Percentiles rank a stretch among this genome's conserved stretches.
Evolutionary conservation across 2,113 vertebrate species (phyloP).

Genomic region (Hiodon tergisus): DNA sequence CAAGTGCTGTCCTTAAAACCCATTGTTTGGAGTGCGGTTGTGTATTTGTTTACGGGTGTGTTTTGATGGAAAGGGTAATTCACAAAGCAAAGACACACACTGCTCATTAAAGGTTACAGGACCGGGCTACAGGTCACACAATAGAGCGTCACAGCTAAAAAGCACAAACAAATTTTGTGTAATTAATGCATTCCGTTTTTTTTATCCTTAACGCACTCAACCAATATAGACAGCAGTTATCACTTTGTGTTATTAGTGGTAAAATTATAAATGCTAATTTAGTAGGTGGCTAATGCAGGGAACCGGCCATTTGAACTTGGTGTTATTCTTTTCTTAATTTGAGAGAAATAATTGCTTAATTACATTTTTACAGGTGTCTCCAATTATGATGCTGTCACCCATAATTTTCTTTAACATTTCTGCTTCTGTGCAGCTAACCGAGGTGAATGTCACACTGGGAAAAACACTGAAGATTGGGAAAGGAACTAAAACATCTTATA

Average conservation of each 20-base stretch:
- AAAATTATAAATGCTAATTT: slow-evolving; percentile 39
- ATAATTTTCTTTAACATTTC: slow-evolving; percentile 17
- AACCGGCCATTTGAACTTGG: slow-evolving; percentile 35
- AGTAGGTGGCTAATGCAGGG: slow-evolving; percentile 35
- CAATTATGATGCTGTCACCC: slow-evolving; percentile 14
- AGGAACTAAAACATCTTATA: too few relatives aligned
- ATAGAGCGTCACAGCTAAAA: slow-evolving; percentile 21
- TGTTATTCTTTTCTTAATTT: slow-evolving; percentile 13
- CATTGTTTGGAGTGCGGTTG: slow-evolving; percentile 38
- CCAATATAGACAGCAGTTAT: slow-evolving; percentile 30
- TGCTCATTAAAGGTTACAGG: slow-evolving; percentile 22
- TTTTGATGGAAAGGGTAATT: slow-evolving; percentile 48
- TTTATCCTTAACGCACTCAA: slow-evolving; percentile 31
- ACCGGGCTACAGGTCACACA: slow-evolving; percentile 24
- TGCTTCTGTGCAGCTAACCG: background rate
- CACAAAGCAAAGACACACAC: slow-evolving; percentile 22
- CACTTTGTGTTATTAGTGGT: slow-evolving; percentile 25
- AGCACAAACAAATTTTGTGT: slow-evolving; percentile 39
- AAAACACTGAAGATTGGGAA: too few relatives aligned
- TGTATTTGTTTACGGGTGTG: slow-evolving; percentile 47
- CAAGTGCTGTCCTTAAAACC: slow-evolving; percentile 24
- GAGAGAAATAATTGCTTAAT: slow-evolving; percentile 19
- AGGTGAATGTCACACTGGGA: too few relatives aligned
- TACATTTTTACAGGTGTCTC: slow-evolving; percentile 23
- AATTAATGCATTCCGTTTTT: slow-evolving; percentile 20